Evolutionary conservation across 1,140 invertebrate species (phyloP).

Genomic region (Zaprionus kolodkinae): DNA sequence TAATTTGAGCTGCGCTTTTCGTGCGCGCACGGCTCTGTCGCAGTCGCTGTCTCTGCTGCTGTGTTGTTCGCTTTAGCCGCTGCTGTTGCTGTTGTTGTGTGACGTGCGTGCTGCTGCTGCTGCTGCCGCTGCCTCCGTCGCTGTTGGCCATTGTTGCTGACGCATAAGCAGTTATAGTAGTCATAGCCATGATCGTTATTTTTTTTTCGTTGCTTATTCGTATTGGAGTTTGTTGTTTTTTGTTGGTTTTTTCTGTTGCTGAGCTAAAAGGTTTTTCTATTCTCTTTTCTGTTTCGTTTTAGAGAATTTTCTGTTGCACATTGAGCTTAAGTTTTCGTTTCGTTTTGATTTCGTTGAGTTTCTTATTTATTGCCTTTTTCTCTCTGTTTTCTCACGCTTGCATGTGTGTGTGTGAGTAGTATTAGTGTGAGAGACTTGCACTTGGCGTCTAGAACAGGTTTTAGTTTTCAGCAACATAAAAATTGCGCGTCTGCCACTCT

Average conservation of each 20-base stretch:
- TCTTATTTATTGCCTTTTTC: slow-evolving; percentile 37
- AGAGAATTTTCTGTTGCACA: slow-evolving; percentile 32
- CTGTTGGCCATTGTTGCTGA: slow-evolving; percentile 58
- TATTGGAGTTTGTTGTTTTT: slow-evolving; percentile 52
- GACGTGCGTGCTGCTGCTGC: slow-evolving; percentile 37
- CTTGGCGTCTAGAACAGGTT: slow-evolving; percentile 76
- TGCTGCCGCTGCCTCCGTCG: slow-evolving; percentile 27
- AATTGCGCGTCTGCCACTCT: slow-evolving; percentile 38
- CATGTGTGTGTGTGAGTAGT: slow-evolving; percentile 19
- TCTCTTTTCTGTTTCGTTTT: slow-evolving; percentile 34
- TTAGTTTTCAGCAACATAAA: slow-evolving; percentile 48
- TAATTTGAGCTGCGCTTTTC: slow-evolving; percentile 79
- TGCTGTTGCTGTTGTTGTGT: slow-evolving; percentile 50
- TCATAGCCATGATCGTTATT: slow-evolving; percentile 69
- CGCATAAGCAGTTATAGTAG: slow-evolving; percentile 61
- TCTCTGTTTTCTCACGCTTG: slow-evolving; percentile 26
- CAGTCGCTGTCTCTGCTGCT: slow-evolving; percentile 45
- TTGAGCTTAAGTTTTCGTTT: slow-evolving; percentile 40
- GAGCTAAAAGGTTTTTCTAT: slow-evolving; percentile 41
- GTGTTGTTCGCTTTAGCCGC: slow-evolving; percentile 43
- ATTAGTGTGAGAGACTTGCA: slow-evolving; percentile 48
- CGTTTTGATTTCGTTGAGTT: slow-evolving; percentile 39
- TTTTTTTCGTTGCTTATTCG: slow-evolving; percentile 43
- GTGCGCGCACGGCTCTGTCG: slow-evolving; percentile 69
- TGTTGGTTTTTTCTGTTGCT: neutral